A percentile compares a stretch with the other conserved stretches of the same genome.
phyloP scores from a whole-genome alignment of 2,888 invertebrate genomes.

The Drosophila testacea region DNA sequence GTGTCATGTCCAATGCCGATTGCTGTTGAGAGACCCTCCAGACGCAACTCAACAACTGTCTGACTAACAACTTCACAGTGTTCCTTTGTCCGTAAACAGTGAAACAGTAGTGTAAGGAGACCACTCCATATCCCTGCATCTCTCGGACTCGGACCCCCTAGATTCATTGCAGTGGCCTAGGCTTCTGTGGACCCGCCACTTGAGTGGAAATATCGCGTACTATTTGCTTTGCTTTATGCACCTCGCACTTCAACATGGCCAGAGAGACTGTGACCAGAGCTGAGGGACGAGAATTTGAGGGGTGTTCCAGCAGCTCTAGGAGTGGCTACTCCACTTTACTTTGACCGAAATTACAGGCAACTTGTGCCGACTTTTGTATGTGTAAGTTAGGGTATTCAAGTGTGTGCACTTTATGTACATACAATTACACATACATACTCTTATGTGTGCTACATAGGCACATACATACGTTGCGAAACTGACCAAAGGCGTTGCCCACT shows the following conservation, averaged over 20 bases:
- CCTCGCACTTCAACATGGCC: constrained; percentile 37
- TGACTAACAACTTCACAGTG: constrained; percentile 69
- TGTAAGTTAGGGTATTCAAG: constrained; percentile 5
- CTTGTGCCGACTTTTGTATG: constrained; percentile 21
- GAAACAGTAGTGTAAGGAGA: constrained; percentile 53
- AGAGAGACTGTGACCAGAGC: neutral
- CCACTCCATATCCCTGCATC: constrained; percentile 23
- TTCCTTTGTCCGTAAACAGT: constrained; percentile 75
- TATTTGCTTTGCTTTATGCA: constrained; percentile 64
- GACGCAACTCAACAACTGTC: constrained; percentile 70
- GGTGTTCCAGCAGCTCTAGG: constrained; percentile 13
- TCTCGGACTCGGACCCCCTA: neutral
- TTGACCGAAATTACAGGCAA: constrained; percentile 51
- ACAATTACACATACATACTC: neutral
- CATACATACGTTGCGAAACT: constrained; percentile 4
- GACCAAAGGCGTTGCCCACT: constrained; percentile 33
- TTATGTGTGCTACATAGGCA: constrained; percentile 6
- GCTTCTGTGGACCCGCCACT: constrained; percentile 23
- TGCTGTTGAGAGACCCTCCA: constrained; percentile 43
- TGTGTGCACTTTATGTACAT: constrained; percentile 8
- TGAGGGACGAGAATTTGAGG: neutral
- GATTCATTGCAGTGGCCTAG: neutral
- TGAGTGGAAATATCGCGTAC: constrained; percentile 67
- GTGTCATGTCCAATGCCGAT: constrained; percentile 51
- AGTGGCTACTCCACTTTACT: constrained; percentile 52